Evolutionary conservation across 2,888 invertebrate species (phyloP).

Genomic region (Yponomeuta malinellus): DNA sequence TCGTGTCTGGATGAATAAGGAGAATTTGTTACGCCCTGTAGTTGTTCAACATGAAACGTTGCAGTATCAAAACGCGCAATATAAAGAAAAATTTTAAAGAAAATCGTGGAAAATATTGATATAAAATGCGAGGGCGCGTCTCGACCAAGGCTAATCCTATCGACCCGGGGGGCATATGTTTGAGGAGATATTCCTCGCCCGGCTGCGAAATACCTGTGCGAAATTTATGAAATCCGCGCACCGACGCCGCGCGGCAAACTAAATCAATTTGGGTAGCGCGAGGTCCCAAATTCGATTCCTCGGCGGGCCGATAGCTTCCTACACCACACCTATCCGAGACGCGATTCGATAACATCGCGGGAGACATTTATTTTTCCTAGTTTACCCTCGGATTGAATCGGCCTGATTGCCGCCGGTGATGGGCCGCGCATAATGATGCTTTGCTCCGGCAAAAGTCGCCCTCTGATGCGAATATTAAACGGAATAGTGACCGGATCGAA

Average conservation of each 20-base stretch:
- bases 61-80: not conserved
- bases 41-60: not conserved
- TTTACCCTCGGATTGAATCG: conserved; percentile 24
- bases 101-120: not conserved
- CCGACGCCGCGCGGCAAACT: conserved; percentile 42
- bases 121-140: not conserved
- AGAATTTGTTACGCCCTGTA: not conserved
- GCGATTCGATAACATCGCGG: conserved; percentile 51
- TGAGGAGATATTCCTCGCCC: not conserved
- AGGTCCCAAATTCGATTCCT: conserved; percentile 69
- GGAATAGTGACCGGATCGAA: not conserved
- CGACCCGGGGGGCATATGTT: not conserved
- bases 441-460: not conserved
- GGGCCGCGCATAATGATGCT: conserved; percentile 6
- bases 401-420: conserved; percentile 19
- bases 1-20: too few species aligned
- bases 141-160: not conserved
- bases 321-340: conserved; percentile 45
- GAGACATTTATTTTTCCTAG: conserved; percentile 39
- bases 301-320: conserved; percentile 23
- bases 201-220: conserved; percentile 22
- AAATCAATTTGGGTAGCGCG: conserved; percentile 67
- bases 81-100: not conserved
- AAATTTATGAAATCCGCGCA: conserved; percentile 43
- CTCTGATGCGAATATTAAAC: not conserved